Base-by-base conservation (phyloP, 1,140 invertebrate species). In the Drosophila azteca region DNA sequence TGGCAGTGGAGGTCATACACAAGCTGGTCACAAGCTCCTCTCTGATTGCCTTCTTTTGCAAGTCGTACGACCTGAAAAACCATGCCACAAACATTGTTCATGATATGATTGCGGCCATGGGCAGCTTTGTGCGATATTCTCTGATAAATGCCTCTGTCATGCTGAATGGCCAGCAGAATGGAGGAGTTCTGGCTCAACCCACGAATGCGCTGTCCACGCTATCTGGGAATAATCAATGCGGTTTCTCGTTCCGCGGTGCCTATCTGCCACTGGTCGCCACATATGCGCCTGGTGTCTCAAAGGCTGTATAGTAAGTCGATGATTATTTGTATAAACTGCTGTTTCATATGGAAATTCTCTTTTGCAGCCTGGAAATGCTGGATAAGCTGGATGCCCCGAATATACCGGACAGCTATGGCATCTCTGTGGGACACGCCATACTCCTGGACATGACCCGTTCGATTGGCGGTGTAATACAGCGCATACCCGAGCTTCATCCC, bases 1-100 rank as follows among this genome's bases (percentile, higher is more conserved):
- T 99, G 46, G 98, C 98, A 0, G 92, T 99, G 9, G 98, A 99
- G 94, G 98, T 99, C 3, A 93, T 99, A 20, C 97, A 99, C 91
- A 98, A 98, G 92, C 96, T 99, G 93, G 96, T 96, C 6, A 95
- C 97, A 49, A 96, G 99, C 84, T 96, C 97, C 13, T 92, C 96
- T 75, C 93, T 99, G 11, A 93, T 99, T 71, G 97, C 95, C 85
- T 97, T 96, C 64, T 98, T 99, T 92, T 99, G 97, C 92, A 94
- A 96, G 90, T 98, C 96, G 69, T 99, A 99, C 92, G 98, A 99
- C 93, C 95, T 99, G 84, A 96, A 97, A 85, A 96, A 96, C 72
- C 97, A 98, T 92, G 96, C 97, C 8, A 98, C 97, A 4, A 98
- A 98, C 93, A 96, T 97, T 81, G 96, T 98, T 90, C 95, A 98